These are phyloP conservation scores for Malurus elegans DNA, from an alignment of 2,113 vertebrate genomes.

Conservation along the genomic window DNA sequence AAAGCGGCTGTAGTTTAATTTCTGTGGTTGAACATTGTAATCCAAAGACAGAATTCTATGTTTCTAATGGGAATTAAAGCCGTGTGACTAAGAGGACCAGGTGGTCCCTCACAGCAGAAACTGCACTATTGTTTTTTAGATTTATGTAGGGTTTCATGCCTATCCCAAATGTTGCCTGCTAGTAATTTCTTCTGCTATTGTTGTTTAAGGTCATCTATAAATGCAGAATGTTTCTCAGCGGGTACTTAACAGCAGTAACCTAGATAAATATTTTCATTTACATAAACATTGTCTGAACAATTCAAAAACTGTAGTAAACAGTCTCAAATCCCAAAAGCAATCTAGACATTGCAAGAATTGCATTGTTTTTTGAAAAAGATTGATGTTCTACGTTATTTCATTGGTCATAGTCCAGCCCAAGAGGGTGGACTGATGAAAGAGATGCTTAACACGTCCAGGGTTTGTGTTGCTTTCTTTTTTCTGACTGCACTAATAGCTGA, in stretches of 20 bases:
- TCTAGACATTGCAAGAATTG: conserved; percentile 21
- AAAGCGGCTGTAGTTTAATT: background rate
- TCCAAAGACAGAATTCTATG: background rate
- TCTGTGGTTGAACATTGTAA: background rate
- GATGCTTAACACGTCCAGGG: background rate
- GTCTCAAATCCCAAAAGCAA: conserved; percentile 59
- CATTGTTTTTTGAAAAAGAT: conserved; percentile 27
- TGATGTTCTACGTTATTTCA: conserved; percentile 5
- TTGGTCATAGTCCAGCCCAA: conserved; percentile 10
- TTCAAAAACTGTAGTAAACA: conserved; percentile 62
- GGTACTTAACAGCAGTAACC: conserved; percentile 49
- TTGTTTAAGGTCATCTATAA: conserved; percentile 39
- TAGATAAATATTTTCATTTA: conserved; percentile 66
- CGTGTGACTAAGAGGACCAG: background rate
- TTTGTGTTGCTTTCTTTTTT: conserved; percentile 16
- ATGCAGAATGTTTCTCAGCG: conserved; percentile 39
- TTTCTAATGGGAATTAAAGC: background rate
- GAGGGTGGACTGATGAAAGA: conserved; percentile 32
- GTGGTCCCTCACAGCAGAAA: background rate
- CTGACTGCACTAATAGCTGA: background rate
- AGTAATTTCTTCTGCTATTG: conserved; percentile 40
- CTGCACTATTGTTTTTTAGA: conserved; percentile 14
- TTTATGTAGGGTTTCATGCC: background rate
- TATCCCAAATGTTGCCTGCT: background rate
- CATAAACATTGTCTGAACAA: conserved; percentile 49